Evolutionary conservation across 2,888 invertebrate species (phyloP).

Genomic region (Dusona sp.): DNA sequence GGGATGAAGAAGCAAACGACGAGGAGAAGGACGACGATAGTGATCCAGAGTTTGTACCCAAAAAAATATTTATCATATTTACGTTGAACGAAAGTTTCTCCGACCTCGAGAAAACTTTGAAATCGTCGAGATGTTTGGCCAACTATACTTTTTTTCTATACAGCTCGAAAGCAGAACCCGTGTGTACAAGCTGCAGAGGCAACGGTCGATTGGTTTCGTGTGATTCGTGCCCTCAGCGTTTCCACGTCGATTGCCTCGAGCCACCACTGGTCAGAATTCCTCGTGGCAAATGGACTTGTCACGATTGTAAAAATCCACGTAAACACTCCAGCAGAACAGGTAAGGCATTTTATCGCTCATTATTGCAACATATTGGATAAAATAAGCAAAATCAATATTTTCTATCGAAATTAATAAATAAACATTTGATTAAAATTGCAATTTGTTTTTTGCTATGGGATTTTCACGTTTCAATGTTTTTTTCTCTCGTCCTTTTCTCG

Average conservation of each 20-base stretch:
- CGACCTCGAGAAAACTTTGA: not conserved
- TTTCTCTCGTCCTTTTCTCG: conserved; percentile 20
- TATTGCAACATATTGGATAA: not conserved
- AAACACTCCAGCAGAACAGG: conserved; percentile 80
- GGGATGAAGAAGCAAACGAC: conserved; percentile 75
- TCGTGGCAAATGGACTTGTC: conserved; percentile 88
- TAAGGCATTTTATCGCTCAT: conserved; percentile 67
- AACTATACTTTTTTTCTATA: conserved; percentile 27
- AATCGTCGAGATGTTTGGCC: not conserved
- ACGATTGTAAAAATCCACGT: conserved; percentile 85
- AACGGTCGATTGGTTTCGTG: conserved; percentile 89
- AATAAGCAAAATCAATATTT: not conserved
- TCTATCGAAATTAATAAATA: conserved; percentile 20
- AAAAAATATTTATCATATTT: conserved; percentile 41
- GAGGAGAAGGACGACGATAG: conserved; percentile 74
- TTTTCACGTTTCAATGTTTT: conserved; percentile 4
- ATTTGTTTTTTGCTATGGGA: conserved; percentile 30
- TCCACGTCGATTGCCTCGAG: conserved; percentile 91
- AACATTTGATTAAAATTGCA: conserved; percentile 15
- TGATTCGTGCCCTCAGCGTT: conserved; percentile 87
- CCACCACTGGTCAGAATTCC: conserved; percentile 88
- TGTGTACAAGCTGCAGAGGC: conserved; percentile 88
- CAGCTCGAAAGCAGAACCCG: conserved; percentile 79
- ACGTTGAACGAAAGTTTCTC: conserved; percentile 53
- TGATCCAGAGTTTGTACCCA: conserved; percentile 72